Evolutionary conservation across 2,113 vertebrate species (phyloP).

Genomic region (Chiloscyllium plagiosum): DNA sequence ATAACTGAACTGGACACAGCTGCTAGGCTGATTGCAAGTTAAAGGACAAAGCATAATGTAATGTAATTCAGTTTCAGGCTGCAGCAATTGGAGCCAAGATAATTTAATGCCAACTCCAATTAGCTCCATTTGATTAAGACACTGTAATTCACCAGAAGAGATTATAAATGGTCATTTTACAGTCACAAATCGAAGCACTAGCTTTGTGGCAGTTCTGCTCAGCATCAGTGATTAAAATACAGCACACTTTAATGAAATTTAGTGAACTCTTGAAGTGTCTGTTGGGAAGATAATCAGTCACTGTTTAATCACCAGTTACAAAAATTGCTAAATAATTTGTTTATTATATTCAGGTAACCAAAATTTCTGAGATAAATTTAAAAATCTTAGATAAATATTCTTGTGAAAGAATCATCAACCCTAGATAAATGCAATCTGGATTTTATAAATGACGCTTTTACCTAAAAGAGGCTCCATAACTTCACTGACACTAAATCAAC

Average conservation of each 20-base stretch:
- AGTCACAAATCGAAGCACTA: neutral
- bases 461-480: neutral
- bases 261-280: neutral
- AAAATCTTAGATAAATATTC: neutral
- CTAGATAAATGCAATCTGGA: neutral
- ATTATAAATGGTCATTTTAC: neutral
- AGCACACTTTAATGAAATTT: constrained; percentile 17
- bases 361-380: neutral
- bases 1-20: constrained; percentile 14
- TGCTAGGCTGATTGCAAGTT: constrained; percentile 18
- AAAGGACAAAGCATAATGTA: neutral
- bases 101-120: constrained; percentile 7
- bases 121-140: constrained; percentile 18
- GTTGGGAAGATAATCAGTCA: neutral
- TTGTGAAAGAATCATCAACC: neutral
- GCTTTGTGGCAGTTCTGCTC: neutral
- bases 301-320: neutral
- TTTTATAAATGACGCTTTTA: neutral
- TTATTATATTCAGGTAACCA: neutral
- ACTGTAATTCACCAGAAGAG: constrained; percentile 20
- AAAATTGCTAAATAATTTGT: neutral
- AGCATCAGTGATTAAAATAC: neutral
- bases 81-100: neutral
- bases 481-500: neutral
- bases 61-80: neutral